These are phyloP conservation scores for Lepilemur ruficaudatus DNA, from an alignment of 2,797 vertebrate genomes.

Conservation along the genomic window DNA sequence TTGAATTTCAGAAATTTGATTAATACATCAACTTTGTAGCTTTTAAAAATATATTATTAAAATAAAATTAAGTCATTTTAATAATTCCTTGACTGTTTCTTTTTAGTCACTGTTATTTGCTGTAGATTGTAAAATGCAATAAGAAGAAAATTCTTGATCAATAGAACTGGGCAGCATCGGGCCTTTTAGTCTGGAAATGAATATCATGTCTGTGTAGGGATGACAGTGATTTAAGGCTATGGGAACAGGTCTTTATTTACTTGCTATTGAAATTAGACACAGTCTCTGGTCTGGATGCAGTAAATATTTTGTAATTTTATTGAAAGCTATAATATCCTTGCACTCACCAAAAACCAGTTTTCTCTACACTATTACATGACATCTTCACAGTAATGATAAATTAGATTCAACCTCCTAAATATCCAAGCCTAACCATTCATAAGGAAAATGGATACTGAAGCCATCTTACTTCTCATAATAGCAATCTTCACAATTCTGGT, in stretches of 20 bases:
- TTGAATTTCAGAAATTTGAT: slow-evolving; percentile 51
- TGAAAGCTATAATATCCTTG: slow-evolving; percentile 51
- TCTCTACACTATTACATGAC: slow-evolving; percentile 43
- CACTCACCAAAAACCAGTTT: slow-evolving; percentile 37
- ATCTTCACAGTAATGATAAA: slow-evolving; percentile 66
- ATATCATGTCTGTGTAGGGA: background rate
- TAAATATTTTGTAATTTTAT: slow-evolving; percentile 63
- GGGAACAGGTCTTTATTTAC: slow-evolving; percentile 61
- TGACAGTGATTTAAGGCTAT: slow-evolving; percentile 60
- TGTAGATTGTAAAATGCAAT: slow-evolving; percentile 18
- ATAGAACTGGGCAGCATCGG: background rate
- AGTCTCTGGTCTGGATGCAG: slow-evolving; percentile 24
- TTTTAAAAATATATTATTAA: slow-evolving; percentile 19
- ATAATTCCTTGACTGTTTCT: background rate
- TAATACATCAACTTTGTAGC: background rate
- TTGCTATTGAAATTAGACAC: slow-evolving; percentile 39
- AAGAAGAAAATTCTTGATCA: background rate
- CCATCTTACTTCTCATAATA: slow-evolving; percentile 36
- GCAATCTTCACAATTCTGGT: background rate
- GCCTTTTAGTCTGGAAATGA: slow-evolving; percentile 27
- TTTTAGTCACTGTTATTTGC: background rate
- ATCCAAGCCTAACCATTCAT: slow-evolving; percentile 5
- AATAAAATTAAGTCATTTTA: background rate
- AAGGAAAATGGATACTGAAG: slow-evolving; percentile 51
- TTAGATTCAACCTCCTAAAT: slow-evolving; percentile 61